Evolutionary conservation across 2,888 invertebrate species (phyloP).

Genomic region (Dioctria linearis): DNA sequence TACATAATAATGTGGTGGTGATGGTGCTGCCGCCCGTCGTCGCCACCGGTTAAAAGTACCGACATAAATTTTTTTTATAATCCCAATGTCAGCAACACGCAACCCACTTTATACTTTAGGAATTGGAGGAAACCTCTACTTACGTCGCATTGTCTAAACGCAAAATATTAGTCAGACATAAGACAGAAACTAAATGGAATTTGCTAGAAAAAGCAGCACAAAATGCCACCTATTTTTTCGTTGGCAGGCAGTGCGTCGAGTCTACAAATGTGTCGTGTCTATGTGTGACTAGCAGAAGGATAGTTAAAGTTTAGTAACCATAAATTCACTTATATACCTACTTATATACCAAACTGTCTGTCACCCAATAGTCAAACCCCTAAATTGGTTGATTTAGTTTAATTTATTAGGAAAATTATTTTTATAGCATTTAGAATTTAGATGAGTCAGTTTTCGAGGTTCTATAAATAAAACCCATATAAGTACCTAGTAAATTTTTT

Average conservation of each 20-base stretch:
- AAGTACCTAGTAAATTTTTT: not conserved
- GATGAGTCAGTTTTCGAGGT: slow-evolving; percentile 1
- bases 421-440: not conserved
- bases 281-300: not conserved
- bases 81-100: not conserved
- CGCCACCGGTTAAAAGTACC: not conserved
- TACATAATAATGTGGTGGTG: not conserved
- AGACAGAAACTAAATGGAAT: not conserved
- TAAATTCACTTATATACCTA: not conserved
- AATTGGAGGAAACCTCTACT: not conserved
- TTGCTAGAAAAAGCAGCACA: not conserved
- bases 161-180: not conserved
- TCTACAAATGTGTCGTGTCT: too few species aligned
- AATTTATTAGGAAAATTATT: not conserved
- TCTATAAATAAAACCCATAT: not conserved
- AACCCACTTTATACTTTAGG: not conserved
- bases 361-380: not conserved
- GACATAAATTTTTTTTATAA: not conserved
- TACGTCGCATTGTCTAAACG: not conserved
- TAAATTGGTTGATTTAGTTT: not conserved
- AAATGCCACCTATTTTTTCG: not conserved
- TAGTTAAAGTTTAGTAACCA: not conserved
- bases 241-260: not conserved
- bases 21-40: too few species aligned
- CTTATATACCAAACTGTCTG: not conserved